Evolutionary conservation across 2,797 vertebrate genomes (phyloP), one percentile per base, ranked within the genome.

Genomic region (Thamnophis elegans): DNA sequence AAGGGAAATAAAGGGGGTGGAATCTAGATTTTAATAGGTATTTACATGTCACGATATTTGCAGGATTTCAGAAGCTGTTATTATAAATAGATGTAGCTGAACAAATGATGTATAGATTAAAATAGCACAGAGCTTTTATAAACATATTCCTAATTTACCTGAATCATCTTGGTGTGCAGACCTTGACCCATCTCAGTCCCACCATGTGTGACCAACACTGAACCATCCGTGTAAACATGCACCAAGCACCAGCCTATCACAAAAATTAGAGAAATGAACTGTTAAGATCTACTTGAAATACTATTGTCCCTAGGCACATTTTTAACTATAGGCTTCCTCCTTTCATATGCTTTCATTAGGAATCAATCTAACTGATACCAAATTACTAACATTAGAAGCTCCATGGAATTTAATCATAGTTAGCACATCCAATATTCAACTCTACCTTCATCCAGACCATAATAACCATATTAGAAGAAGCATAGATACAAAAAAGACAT

Each of bases 151-250:
- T 90, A 73, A 32, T 93, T 95, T 96, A 98, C 98, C 98, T 99
- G 99, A 56, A 98, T 97, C 99, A 99, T 99, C 97, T 99, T 99
- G 92, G 99, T 99, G 95, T 99, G 99, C 59, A 99, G 98, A 3
- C 99, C 99, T 95, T 99, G 99, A 68, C 99, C 99, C 99, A 99
- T 99, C 96, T 99, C 99, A 1, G 98, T 99, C 22, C 99, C 99
- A 0, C 99, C 99, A 0, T 99, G 99, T 5, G 98, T 98, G 92
- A 99, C 93, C 93, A 99, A 95, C 82, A 99, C 99, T 0, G 99
- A 99, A 12, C 99, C 99, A 32, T 99, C 99, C 0, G 98, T 99
- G 94, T 99, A 99, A 88, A 99, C 98, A 0, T 99, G 99, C 89
- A 98, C 92, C 95, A 99, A 96, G 99, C 99, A 87, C 99, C 99